Evolutionary conservation across 2,113 vertebrate species (phyloP).

Genomic region (Pygoscelis adeliae): DNA sequence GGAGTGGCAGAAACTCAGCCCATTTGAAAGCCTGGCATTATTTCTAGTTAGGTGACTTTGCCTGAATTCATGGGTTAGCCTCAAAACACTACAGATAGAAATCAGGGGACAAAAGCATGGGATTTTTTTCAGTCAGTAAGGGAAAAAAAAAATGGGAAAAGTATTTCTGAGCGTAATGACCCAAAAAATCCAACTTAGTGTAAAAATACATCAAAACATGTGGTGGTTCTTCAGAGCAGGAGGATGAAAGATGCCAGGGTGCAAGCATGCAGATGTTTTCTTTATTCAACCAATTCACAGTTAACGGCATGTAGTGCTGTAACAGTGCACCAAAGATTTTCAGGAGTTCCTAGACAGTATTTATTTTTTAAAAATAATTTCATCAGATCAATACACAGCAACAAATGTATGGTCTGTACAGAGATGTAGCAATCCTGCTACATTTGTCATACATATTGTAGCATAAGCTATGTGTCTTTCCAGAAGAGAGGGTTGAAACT

Average conservation of each 20-base stretch:
- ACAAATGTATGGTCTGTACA: neutral
- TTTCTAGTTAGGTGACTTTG: neutral
- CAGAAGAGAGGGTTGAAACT: neutral
- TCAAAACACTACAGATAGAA: neutral
- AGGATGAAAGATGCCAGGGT: neutral
- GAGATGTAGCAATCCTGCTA: neutral
- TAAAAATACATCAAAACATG: neutral
- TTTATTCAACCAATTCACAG: neutral
- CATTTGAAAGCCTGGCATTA: neutral
- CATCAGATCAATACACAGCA: neutral
- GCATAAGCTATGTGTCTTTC: neutral
- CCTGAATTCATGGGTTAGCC: neutral
- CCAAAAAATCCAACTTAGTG: neutral
- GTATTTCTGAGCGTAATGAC: neutral
- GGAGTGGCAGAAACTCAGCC: neutral
- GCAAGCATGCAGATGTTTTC: neutral
- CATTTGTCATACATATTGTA: neutral
- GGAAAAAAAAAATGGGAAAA: neutral
- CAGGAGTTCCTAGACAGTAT: neutral
- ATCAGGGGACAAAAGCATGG: neutral
- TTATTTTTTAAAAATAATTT: neutral
- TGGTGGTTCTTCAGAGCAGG: neutral
- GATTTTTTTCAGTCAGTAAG: neutral
- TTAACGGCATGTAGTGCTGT: neutral
- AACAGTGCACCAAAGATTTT: neutral